Evolutionary conservation across 2,113 vertebrate species (phyloP).

Genomic region (Semicossyphus pulcher): DNA sequence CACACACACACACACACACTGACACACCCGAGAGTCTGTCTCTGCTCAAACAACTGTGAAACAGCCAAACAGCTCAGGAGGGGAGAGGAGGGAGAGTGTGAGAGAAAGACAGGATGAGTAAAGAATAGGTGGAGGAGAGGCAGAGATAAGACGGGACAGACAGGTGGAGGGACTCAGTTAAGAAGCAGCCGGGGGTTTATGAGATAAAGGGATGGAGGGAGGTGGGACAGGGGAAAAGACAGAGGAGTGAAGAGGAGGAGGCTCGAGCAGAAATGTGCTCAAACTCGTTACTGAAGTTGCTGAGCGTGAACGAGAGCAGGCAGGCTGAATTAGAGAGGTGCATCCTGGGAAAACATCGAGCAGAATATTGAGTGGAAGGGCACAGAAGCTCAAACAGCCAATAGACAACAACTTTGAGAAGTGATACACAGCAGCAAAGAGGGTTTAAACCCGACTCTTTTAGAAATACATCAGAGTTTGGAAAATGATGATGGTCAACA

Average conservation of each 20-base stretch:
- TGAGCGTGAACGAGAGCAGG: slow-evolving; percentile 35
- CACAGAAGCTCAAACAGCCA: neutral
- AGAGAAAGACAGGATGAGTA: neutral
- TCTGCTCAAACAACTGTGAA: slow-evolving; percentile 39
- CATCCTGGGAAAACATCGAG: slow-evolving; percentile 47
- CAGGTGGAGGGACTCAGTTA: slow-evolving; percentile 10
- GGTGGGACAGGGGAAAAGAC: neutral
- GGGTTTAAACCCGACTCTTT: neutral
- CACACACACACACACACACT: neutral
- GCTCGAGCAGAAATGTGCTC: slow-evolving; percentile 5
- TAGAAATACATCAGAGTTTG: neutral
- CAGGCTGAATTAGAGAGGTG: slow-evolving; percentile 33
- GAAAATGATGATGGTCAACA: neutral
- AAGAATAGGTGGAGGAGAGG: neutral
- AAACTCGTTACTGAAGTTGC: slow-evolving; percentile 44
- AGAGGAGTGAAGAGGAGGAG: neutral
- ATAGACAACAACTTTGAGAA: slow-evolving; percentile 14
- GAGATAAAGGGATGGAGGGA: neutral
- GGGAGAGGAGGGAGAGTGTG: neutral
- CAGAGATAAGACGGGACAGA: neutral
- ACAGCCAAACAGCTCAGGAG: slow-evolving; percentile 1
- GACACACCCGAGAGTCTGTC: slow-evolving; percentile 16
- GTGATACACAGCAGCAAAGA: neutral
- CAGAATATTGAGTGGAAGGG: slow-evolving; percentile 21
- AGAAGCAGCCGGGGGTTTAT: neutral